phyloP scores from a whole-genome alignment of 1,140 invertebrate genomes.

The Drosophila serrata region DNA sequence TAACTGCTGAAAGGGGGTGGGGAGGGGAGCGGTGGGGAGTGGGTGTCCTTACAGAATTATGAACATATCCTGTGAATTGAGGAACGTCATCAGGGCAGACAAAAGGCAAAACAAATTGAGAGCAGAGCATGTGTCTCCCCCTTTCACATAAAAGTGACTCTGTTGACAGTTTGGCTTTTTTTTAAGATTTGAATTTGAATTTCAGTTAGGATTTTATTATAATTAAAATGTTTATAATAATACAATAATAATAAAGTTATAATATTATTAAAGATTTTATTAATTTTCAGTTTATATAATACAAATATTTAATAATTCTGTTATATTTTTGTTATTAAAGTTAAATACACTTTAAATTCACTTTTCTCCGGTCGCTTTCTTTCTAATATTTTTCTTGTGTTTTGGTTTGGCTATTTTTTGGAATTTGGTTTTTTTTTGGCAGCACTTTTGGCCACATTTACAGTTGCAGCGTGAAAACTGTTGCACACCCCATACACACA shows the following conservation, averaged over 20 bases:
- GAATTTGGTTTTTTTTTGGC: not conserved
- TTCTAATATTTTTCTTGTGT: not conserved
- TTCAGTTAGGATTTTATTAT: not conserved
- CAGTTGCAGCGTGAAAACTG: conserved; percentile 66
- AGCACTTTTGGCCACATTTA: conserved; percentile 45
- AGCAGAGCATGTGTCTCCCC: conserved; percentile 28
- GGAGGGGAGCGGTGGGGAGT: too few relatives aligned
- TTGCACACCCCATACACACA: conserved; percentile 34
- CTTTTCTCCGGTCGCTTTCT: not conserved
- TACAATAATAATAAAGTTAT: not conserved
- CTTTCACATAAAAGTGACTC: not conserved
- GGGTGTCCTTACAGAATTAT: conserved; percentile 70
- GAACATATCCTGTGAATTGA: conserved; percentile 81
- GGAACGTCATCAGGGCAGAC: conserved; percentile 63
- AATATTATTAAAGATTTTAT: not conserved
- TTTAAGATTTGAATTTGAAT: not conserved
- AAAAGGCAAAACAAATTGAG: conserved; percentile 81
- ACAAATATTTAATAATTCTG: not conserved
- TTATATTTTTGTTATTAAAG: too few relatives aligned
- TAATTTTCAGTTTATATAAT: not conserved
- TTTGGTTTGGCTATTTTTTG: conserved; percentile 3
- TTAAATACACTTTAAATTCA: not conserved
- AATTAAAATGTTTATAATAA: not conserved
- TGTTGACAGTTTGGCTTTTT: not conserved
- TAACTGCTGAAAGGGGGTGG: conserved; percentile 16